phyloP scores from a whole-genome alignment of 2,888 invertebrate species.

The Anthophora plumipes region DNA sequence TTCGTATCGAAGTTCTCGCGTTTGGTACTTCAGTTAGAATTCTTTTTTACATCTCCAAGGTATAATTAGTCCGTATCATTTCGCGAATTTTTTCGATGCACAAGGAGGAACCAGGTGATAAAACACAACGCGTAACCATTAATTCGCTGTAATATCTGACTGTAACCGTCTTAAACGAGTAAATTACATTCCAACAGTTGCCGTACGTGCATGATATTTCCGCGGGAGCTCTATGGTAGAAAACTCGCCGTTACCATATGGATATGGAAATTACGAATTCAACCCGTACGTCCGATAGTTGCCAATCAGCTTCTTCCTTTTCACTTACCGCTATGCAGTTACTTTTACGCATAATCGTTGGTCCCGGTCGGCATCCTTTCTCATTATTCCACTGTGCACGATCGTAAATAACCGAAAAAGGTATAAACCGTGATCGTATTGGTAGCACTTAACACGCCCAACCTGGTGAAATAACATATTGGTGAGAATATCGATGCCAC shows the following conservation, averaged over 20 bases:
- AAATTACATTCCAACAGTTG: slow-evolving; percentile 3
- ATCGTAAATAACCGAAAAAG: slow-evolving; percentile 40
- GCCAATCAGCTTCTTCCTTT: slow-evolving; percentile 47
- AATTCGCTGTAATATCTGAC: not conserved
- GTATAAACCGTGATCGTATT: slow-evolving; percentile 25
- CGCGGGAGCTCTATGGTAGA: too few relatives aligned
- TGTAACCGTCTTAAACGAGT: not conserved
- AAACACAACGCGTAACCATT: not conserved
- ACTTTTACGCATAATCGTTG: slow-evolving; percentile 45
- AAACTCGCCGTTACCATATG: not conserved
- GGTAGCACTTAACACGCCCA: slow-evolving; percentile 38
- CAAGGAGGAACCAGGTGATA: too few relatives aligned
- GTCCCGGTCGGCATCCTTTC: slow-evolving; percentile 39
- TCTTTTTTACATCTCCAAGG: too few relatives aligned
- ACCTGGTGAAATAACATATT: slow-evolving; percentile 14
- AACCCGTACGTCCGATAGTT: slow-evolving; percentile 22
- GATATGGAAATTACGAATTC: slow-evolving; percentile 44
- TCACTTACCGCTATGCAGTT: slow-evolving; percentile 43
- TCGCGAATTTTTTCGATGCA: too few relatives aligned
- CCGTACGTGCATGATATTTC: not conserved
- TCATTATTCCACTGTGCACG: slow-evolving; percentile 35
- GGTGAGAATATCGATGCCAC: slow-evolving; percentile 14
- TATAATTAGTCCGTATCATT: too few relatives aligned
- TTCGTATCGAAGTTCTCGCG: too few relatives aligned
- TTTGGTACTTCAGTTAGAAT: too few relatives aligned